These are phyloP conservation scores for Chelon auratus DNA, from an alignment of 2,797 vertebrate genomes.

Conservation along the genomic window DNA sequence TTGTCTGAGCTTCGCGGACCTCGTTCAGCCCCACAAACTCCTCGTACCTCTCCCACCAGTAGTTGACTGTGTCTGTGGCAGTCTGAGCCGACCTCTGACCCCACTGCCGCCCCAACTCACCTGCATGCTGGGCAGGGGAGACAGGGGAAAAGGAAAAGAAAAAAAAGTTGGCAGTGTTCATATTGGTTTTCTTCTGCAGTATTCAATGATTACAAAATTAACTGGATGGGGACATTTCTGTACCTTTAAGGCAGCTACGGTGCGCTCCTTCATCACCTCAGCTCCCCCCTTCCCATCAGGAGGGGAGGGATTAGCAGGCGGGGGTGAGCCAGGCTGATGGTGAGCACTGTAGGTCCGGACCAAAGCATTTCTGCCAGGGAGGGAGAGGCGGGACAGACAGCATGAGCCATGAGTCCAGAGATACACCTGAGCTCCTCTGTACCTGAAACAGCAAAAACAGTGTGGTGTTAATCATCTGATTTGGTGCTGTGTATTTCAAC, in stretches of 20 bases:
- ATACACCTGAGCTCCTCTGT: constrained; percentile 68
- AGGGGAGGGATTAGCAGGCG: constrained; percentile 23
- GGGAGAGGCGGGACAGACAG: constrained; percentile 63
- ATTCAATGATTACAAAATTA: neutral
- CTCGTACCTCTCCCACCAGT: constrained; percentile 94
- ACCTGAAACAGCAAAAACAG: constrained; percentile 69
- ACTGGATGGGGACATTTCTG: neutral
- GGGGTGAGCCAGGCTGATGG: constrained; percentile 44
- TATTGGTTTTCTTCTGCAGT: neutral
- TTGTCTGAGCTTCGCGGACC: constrained; percentile 91
- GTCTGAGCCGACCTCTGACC: constrained; percentile 82
- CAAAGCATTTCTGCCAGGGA: constrained; percentile 59
- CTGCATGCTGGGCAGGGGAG: constrained; percentile 64
- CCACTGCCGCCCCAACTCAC: constrained; percentile 82
- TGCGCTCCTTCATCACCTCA: constrained; percentile 63
- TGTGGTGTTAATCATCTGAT: neutral
- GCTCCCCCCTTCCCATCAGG: constrained; percentile 70
- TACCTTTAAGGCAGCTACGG: constrained; percentile 74
- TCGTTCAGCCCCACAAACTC: constrained; percentile 96
- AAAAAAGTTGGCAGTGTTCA: neutral
- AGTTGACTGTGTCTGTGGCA: constrained; percentile 79
- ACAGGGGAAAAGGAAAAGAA: neutral
- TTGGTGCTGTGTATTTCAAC: neutral
- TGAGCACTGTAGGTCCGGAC: constrained; percentile 82
- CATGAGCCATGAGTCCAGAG: constrained; percentile 77